Evolutionary conservation across 2,113 vertebrate genomes (phyloP).

Genomic region (Oryzias woworae): DNA sequence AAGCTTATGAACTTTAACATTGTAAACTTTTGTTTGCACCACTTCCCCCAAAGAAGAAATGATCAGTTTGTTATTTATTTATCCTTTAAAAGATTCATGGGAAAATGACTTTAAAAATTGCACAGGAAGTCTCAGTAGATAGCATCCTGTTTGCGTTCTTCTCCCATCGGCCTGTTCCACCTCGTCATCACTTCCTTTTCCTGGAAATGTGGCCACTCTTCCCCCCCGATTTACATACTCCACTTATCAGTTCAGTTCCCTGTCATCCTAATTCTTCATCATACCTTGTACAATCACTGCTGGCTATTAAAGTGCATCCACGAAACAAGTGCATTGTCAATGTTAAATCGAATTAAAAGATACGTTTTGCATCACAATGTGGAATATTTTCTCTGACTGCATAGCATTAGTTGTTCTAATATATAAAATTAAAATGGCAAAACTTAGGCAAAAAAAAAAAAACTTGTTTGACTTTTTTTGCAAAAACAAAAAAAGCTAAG

Average conservation of each 20-base stretch:
- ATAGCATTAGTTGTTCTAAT: too few species aligned
- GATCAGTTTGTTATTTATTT: constrained; percentile 12
- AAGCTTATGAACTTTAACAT: constrained; percentile 13
- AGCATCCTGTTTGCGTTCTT: constrained; percentile 79
- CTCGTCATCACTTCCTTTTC: constrained; percentile 78
- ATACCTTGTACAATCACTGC: background rate
- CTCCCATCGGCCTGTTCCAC: constrained; percentile 64
- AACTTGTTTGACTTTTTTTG: too few species aligned
- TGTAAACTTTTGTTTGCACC: constrained; percentile 7
- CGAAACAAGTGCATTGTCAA: background rate
- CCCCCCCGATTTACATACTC: constrained; percentile 68
- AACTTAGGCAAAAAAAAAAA: too few species aligned
- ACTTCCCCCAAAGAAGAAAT: constrained; percentile 16
- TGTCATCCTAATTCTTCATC: constrained; percentile 10
- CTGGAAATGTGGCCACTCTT: constrained; percentile 73
- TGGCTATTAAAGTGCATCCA: constrained; percentile 4
- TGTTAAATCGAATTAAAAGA: background rate
- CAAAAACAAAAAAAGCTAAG: too few species aligned
- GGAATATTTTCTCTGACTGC: too few species aligned
- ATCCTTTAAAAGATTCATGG: constrained; percentile 53
- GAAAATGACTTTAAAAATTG: constrained; percentile 66
- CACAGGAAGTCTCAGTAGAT: constrained; percentile 75
- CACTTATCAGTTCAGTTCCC: constrained; percentile 32
- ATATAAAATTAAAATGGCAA: too few species aligned
- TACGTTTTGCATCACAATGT: too few species aligned